Evolutionary conservation across 2,797 vertebrate genomes (phyloP).

Genomic region (Margarornis squamiger): DNA sequence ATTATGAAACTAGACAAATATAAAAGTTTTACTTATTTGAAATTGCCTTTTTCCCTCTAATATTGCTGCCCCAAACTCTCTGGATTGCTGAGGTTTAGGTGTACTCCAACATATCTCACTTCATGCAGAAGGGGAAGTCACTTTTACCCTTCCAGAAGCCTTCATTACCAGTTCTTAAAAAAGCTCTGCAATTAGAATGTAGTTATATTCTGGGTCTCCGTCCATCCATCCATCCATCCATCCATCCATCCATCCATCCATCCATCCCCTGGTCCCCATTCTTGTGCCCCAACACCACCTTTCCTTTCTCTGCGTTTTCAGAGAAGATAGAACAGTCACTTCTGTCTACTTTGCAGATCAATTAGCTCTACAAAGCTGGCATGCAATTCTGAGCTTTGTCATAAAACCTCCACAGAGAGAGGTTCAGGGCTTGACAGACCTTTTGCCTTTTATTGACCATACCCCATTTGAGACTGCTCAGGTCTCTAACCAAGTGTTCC

Average conservation of each 20-base stretch:
- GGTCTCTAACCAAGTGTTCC: not conserved
- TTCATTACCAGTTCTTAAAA: not conserved
- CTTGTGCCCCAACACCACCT: not conserved
- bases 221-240: too few relatives aligned
- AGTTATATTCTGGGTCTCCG: not conserved
- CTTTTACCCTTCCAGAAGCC: not conserved
- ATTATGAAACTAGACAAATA: not conserved
- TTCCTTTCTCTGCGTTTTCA: not conserved
- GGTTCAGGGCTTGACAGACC: not conserved
- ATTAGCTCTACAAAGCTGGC: not conserved
- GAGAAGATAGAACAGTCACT: not conserved
- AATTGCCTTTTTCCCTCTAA: not conserved
- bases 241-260: too few relatives aligned
- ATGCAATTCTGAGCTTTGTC: not conserved
- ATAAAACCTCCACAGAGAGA: not conserved
- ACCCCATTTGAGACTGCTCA: not conserved
- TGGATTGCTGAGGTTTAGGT: not conserved
- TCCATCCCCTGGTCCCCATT: not conserved
- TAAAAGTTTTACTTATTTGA: constrained; percentile 11
- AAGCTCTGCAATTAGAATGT: not conserved
- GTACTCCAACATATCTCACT: not conserved
- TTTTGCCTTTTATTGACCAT: not conserved
- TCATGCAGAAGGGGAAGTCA: not conserved
- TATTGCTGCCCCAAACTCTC: not conserved
- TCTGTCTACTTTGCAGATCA: not conserved